A percentile compares a stretch with the other conserved stretches of the same genome.
Evolutionary conservation across 2,113 vertebrate species (phyloP).

Genomic region (Pituophis catenifer): DNA sequence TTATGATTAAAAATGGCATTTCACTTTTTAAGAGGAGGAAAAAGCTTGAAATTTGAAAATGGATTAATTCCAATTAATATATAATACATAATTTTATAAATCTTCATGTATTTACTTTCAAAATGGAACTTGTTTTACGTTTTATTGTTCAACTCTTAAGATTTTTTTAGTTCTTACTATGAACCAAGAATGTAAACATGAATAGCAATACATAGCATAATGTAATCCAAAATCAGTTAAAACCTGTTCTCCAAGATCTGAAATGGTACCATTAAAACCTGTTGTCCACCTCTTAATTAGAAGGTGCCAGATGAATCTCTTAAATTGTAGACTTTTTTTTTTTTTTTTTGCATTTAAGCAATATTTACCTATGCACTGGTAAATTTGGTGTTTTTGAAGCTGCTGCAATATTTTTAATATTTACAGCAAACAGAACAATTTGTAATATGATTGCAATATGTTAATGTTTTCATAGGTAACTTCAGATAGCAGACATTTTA

Average conservation of each 20-base stretch:
- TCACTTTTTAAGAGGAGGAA: neutral
- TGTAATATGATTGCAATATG: neutral
- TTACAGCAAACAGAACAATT: neutral
- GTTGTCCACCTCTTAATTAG: neutral
- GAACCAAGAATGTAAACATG: neutral
- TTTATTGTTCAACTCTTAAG: neutral
- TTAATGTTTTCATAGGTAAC: neutral
- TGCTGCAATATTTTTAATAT: neutral
- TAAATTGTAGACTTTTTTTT: neutral
- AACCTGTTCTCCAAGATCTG: neutral
- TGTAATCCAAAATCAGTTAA: neutral
- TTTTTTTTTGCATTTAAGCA: neutral
- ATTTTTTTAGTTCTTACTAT: neutral
- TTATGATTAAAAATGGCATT: neutral
- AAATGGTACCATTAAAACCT: neutral
- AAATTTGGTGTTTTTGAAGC: neutral
- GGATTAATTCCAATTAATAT: neutral
- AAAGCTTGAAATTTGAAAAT: neutral
- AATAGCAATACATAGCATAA: neutral
- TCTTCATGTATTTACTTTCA: neutral
- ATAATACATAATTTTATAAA: neutral
- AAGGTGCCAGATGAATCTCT: neutral
- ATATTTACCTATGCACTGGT: neutral
- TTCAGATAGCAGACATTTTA: neutral
- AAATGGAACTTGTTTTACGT: neutral